Evolutionary conservation across 2,113 vertebrate species (phyloP).

Genomic region (Motacilla alba): DNA sequence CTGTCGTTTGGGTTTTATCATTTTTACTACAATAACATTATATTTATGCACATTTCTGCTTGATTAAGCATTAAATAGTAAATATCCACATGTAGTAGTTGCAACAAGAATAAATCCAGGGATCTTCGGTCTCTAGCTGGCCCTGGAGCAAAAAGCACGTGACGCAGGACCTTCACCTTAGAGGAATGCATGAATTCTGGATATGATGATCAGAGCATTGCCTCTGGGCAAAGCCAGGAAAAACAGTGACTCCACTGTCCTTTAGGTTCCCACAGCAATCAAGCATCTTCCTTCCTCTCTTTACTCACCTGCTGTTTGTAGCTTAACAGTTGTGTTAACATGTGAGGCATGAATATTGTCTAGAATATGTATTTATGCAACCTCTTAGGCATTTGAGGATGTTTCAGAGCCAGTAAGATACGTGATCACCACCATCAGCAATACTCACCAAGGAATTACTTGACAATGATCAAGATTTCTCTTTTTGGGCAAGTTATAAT

Average conservation of each 20-base stretch:
- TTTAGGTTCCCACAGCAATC: neutral
- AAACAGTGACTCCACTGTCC: neutral
- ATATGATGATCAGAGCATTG: neutral
- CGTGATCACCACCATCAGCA: neutral
- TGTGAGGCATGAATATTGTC: neutral
- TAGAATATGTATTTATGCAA: neutral
- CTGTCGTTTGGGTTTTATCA: neutral
- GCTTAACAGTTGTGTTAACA: neutral
- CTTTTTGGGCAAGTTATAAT: neutral
- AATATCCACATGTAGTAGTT: neutral
- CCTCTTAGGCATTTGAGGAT: neutral
- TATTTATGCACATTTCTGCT: neutral
- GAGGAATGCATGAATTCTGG: neutral
- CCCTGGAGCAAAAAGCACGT: neutral
- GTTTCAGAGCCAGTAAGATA: neutral
- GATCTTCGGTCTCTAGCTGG: neutral
- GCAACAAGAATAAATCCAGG: neutral
- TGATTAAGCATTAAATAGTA: neutral
- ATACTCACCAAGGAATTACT: neutral
- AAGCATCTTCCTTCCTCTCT: neutral
- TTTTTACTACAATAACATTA: conserved; percentile 24
- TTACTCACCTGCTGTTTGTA: neutral
- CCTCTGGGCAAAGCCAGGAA: neutral
- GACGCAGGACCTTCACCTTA: neutral
- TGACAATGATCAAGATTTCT: neutral